Evolutionary conservation across 2,113 vertebrate genomes (phyloP).

Genomic region (Datnioides undecimradiatus): DNA sequence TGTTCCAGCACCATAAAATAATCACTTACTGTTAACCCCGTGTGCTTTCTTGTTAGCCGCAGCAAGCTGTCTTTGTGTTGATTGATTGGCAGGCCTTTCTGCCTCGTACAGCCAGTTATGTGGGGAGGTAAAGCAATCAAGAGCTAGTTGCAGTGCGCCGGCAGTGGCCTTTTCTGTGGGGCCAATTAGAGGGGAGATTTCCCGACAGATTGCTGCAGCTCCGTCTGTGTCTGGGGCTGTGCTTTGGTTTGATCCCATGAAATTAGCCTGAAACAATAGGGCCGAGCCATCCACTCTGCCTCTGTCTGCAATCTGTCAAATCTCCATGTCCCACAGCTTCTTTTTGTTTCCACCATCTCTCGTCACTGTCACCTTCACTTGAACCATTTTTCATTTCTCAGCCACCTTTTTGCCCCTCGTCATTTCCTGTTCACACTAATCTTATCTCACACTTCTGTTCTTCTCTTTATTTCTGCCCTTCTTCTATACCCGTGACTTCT

Average conservation of each 20-base stretch:
- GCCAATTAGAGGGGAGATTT: slow-evolving; percentile 78
- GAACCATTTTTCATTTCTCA: neutral
- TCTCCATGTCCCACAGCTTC: slow-evolving; percentile 10
- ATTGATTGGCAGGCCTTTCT: slow-evolving; percentile 60
- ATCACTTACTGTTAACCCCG: slow-evolving; percentile 17
- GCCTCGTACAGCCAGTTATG: slow-evolving; percentile 23
- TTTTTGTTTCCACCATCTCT: slow-evolving; percentile 17
- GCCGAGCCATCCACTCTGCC: slow-evolving; percentile 34
- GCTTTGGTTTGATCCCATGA: slow-evolving; percentile 77
- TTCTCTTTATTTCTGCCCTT: neutral
- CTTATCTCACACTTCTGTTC: slow-evolving; percentile 3
- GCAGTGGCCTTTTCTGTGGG: slow-evolving; percentile 60
- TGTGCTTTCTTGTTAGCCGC: slow-evolving; percentile 8
- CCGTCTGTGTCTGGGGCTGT: slow-evolving; percentile 69
- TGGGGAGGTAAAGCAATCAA: slow-evolving; percentile 55
- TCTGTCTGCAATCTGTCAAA: slow-evolving; percentile 45
- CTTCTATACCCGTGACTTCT: neutral
- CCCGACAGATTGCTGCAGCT: slow-evolving; percentile 71
- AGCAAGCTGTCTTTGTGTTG: slow-evolving; percentile 20
- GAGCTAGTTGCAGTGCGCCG: slow-evolving; percentile 23
- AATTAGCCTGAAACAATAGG: slow-evolving; percentile 77
- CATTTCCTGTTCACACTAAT: neutral
- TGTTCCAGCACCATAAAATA: slow-evolving; percentile 45
- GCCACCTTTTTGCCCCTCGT: neutral
- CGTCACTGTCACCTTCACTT: neutral